A percentile compares a stretch with the other conserved stretches of the same genome.
phyloP scores from a whole-genome alignment of 2,888 invertebrate genomes.

The Megaustenia siamemsis region DNA sequence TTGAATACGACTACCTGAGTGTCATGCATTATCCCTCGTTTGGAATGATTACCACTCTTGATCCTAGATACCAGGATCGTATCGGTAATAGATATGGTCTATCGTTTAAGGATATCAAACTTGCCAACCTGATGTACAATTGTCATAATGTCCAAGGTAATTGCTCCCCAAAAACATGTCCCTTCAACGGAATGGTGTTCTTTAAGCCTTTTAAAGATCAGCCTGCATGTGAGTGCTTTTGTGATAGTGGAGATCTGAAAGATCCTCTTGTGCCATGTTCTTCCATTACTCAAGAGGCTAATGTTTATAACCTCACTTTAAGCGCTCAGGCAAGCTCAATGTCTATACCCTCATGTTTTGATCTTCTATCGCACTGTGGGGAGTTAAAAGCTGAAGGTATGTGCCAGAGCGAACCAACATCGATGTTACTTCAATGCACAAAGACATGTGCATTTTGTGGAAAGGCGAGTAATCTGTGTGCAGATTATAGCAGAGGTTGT shows the following conservation, averaged over 20 bases:
- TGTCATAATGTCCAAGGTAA: constrained; percentile 56
- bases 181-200: constrained; percentile 20
- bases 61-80: constrained; percentile 67
- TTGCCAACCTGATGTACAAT: constrained; percentile 70
- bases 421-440: constrained; percentile 37
- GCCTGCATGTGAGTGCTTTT: constrained; percentile 34
- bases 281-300: too few relatives aligned
- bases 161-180: neutral
- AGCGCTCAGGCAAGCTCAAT: too few relatives aligned
- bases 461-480: constrained; percentile 34
- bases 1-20: constrained; percentile 70
- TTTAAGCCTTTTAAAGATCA: constrained; percentile 9
- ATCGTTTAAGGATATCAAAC: constrained; percentile 69
- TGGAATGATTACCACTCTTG: constrained; percentile 69
- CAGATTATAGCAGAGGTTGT: constrained; percentile 52
- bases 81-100: constrained; percentile 69
- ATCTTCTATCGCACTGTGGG: constrained; percentile 37
- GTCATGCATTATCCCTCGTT: constrained; percentile 73
- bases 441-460: too few relatives aligned
- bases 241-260: constrained; percentile 31
- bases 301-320: too few relatives aligned
- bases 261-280: constrained; percentile 45
- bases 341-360: too few relatives aligned
- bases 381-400: too few relatives aligned
- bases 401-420: constrained; percentile 16